Evolutionary conservation across 2,113 vertebrate genomes (phyloP), one percentile per base, ranked within the genome.

Genomic region (Telmatochromis sp.): DNA sequence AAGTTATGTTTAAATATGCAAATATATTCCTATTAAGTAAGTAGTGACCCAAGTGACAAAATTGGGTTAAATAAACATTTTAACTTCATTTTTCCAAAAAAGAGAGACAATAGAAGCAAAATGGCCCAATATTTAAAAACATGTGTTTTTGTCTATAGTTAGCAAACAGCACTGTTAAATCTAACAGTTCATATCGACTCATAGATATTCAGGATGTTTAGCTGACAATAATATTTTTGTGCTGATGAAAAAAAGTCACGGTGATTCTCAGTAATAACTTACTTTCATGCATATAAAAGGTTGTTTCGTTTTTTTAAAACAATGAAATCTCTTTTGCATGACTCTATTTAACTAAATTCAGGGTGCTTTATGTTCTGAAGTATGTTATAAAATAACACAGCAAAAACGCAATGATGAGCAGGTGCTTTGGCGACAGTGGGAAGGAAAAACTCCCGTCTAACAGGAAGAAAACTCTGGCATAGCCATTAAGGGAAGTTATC

Each of bases 311-410:
- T 68, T 35, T 40, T 40, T 14, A 1, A 31, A 71, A 23, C 13
- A 40, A 15, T 45, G 14, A 14, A 45, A 23, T 26, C 40, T 73
- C 40, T 26, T 73, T 35, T 45, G 13, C 68, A 2, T 17, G 14
- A 75, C 12, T 71, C 35, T 65, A 35, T 65, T 35, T 0, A 0
- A 12, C 17, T 65, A 12, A 65, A 63, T 7, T 33, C 1, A 55
- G 0, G 9, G 58, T 0, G 31, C 9, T 65, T 35, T 65, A 65
- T n/a, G 31, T 35, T 63, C 31, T 11, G 15, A 63, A 33, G 11
- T 0, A 40, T 40, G 31, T 33, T 0, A 19, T 63, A 35, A 63
- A 35, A 63, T n/a, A 60, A 60, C 57, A 33, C 28, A 60, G 17
- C 17, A 33, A 63, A 63, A 3, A n/a, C 6, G 0, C 17, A 63